phyloP scores from a whole-genome alignment of 2,113 vertebrate species.

The Cyprinodon variegatus region DNA sequence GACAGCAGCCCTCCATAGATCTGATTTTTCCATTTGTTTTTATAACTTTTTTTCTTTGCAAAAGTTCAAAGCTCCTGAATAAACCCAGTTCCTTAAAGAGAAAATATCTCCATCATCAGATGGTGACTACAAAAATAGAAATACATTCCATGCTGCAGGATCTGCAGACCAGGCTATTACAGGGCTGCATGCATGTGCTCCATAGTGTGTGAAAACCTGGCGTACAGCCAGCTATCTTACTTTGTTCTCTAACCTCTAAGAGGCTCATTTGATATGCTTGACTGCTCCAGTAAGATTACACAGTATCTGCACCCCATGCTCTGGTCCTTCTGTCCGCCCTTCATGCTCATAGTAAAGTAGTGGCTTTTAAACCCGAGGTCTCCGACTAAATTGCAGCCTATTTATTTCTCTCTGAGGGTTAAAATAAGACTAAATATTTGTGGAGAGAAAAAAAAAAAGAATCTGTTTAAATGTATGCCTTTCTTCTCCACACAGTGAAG shows the following conservation, averaged over 20 bases:
- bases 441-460: not conserved
- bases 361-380: constrained; percentile 12
- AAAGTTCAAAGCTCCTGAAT: not conserved
- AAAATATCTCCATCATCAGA: not conserved
- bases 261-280: constrained; percentile 61
- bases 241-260: constrained; percentile 50
- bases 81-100: not conserved
- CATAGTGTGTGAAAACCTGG: constrained; percentile 63
- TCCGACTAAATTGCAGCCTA: not conserved
- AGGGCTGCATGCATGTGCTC: constrained; percentile 42
- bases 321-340: constrained; percentile 32
- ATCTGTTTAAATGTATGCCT: not conserved
- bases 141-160: constrained; percentile 30
- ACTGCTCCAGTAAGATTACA: constrained; percentile 48
- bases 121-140: constrained; percentile 25
- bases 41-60: not conserved
- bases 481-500: constrained; percentile 79
- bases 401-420: not conserved
- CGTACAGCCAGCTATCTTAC: constrained; percentile 45
- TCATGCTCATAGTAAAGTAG: constrained; percentile 27
- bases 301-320: constrained; percentile 23
- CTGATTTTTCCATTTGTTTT: not conserved
- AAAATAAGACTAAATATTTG: not conserved
- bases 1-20: constrained; percentile 13
- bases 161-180: constrained; percentile 46